phyloP scores from a whole-genome alignment of 2,113 vertebrate species.

The Platichthys stellatus region DNA sequence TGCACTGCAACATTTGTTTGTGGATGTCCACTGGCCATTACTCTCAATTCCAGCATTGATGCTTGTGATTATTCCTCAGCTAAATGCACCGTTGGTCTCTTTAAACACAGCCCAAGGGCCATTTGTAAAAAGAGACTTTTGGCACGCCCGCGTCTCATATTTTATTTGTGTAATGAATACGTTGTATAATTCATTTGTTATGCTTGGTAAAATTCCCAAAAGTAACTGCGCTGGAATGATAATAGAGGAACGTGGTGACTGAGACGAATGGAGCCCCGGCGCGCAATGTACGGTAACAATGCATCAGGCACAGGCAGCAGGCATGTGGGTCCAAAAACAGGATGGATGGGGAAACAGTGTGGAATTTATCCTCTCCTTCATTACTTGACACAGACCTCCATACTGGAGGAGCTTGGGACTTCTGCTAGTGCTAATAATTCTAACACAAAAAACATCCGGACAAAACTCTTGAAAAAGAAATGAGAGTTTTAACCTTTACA shows the following conservation, averaged over 20 bases:
- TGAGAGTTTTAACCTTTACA: no score
- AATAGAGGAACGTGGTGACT: constrained; percentile 64
- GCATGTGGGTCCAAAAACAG: constrained; percentile 36
- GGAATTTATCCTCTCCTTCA: constrained; percentile 35
- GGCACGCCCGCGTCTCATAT: constrained; percentile 48
- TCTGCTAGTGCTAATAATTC: no score
- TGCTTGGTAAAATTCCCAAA: constrained; percentile 58
- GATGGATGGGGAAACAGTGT: constrained; percentile 51
- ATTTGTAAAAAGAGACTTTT: constrained; percentile 57
- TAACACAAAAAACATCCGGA: no score
- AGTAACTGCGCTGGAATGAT: constrained; percentile 67
- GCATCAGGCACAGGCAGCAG: constrained; percentile 62
- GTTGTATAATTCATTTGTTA: constrained; percentile 53
- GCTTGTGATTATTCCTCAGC: constrained; percentile 61
- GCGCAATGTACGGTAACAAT: constrained; percentile 50
- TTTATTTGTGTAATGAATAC: constrained; percentile 70
- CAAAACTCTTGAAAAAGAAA: no score
- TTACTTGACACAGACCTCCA: neutral
- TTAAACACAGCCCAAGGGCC: constrained; percentile 54
- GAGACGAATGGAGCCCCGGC: constrained; percentile 64
- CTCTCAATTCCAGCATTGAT: constrained; percentile 57
- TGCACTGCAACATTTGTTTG: constrained; percentile 52
- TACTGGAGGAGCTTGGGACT: no score
- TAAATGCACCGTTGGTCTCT: constrained; percentile 61
- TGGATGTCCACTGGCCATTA: constrained; percentile 52